Conservation (phyloP, 2,888 invertebrate genomes). For the Drosophila merina region DNA sequence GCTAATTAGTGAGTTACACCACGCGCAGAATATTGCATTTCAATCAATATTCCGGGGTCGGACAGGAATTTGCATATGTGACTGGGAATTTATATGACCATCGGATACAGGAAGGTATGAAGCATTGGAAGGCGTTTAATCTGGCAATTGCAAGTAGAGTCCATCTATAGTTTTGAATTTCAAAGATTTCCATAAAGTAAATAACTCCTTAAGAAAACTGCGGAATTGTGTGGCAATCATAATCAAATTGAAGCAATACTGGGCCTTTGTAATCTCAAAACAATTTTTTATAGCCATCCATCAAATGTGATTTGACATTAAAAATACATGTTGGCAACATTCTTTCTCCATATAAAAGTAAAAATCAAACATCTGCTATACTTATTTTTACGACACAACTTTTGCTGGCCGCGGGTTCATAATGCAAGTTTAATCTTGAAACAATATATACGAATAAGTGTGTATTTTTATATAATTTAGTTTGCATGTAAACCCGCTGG, state of each 20-base stretch:
- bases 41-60: conserved; percentile 54
- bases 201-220: too few species aligned
- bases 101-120: conserved; percentile 2
- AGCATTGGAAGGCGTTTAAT: neutral
- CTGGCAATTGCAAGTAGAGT: neutral
- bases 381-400: conserved; percentile 29
- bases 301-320: conserved; percentile 57
- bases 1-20: conserved; percentile 51
- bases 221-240: neutral
- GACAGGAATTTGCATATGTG: conserved; percentile 24
- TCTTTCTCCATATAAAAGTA: conserved; percentile 59
- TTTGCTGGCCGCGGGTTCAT: conserved; percentile 47
- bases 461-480: conserved; percentile 36
- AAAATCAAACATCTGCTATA: conserved; percentile 64
- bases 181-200: too few species aligned
- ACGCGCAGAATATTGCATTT: conserved; percentile 49
- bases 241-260: neutral
- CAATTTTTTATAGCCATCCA: conserved; percentile 63
- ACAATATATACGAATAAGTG: conserved; percentile 52
- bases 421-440: conserved; percentile 76
- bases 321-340: conserved; percentile 62
- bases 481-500: conserved; percentile 26
- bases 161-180: neutral
- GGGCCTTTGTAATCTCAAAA: neutral
- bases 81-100: conserved; percentile 12